These are phyloP conservation scores for Trichopria drosophilae DNA, from an alignment of 2,888 invertebrate species.

Conservation along the genomic window DNA sequence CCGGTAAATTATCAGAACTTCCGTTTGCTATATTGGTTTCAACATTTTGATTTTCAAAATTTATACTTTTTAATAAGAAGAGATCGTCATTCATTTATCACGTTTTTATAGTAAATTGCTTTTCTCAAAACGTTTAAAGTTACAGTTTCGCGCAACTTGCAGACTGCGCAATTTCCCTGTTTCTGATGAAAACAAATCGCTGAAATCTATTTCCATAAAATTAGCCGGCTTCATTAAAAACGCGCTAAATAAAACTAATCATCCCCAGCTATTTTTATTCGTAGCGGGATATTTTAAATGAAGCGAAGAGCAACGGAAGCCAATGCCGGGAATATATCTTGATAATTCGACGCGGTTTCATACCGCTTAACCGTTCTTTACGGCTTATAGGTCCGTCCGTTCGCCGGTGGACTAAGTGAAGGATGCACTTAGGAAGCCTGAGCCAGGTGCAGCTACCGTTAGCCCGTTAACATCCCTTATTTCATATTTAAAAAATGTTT, in stretches of 20 bases:
- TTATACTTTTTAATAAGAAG: too few species aligned
- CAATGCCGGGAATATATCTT: constrained; percentile 43
- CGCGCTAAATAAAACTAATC: not conserved
- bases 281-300: constrained; percentile 7
- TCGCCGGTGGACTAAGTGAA: constrained; percentile 38
- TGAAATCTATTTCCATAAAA: too few species aligned
- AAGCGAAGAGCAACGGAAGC: constrained; percentile 28
- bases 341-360: constrained; percentile 52
- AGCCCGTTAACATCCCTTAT: constrained; percentile 18
- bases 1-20: too few species aligned
- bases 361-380: constrained; percentile 52
- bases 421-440: constrained; percentile 38
- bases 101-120: too few species aligned
- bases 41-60: too few species aligned
- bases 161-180: too few species aligned
- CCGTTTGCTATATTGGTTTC: too few species aligned
- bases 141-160: too few species aligned
- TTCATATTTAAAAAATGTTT: constrained; percentile 21
- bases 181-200: too few species aligned
- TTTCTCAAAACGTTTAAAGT: too few species aligned
- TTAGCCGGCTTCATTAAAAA: constrained; percentile 5
- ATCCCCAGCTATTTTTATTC: too few species aligned
- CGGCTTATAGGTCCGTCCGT: constrained; percentile 43
- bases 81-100: too few species aligned
- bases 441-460: constrained; percentile 12